A percentile compares a stretch with the other conserved stretches of the same genome.
phyloP scores from a whole-genome alignment of 2,888 invertebrate species.

The Sepioteuthis lessoniana region DNA sequence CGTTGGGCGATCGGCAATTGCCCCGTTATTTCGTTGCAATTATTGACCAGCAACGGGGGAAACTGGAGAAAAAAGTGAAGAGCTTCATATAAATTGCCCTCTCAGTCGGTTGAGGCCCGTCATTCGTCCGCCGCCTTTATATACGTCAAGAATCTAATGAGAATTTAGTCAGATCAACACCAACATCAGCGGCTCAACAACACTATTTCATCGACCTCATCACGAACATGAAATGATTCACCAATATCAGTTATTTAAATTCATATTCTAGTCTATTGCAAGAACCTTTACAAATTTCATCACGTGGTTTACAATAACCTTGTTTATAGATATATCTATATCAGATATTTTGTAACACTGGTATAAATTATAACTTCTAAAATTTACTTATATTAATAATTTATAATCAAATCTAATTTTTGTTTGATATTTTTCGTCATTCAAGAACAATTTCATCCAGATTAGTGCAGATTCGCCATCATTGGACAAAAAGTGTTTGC shows the following conservation, averaged over 20 bases:
- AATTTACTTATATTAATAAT: background rate
- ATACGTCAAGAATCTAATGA: slow-evolving; percentile 18
- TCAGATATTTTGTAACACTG: background rate
- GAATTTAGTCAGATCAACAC: slow-evolving; percentile 33
- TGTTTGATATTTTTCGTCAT: background rate
- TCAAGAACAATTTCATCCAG: background rate
- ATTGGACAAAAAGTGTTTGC: no score
- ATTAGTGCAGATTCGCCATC: background rate
- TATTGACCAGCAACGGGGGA: slow-evolving; percentile 39
- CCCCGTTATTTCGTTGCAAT: background rate
- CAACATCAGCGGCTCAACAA: background rate
- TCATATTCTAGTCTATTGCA: background rate
- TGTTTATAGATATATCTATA: background rate
- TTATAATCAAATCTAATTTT: background rate
- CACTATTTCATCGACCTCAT: background rate
- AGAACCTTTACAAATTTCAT: background rate
- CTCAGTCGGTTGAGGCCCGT: background rate
- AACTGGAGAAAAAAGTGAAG: background rate
- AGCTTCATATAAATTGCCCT: background rate
- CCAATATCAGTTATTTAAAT: background rate
- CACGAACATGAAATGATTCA: background rate
- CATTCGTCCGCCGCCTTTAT: background rate
- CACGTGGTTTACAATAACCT: background rate
- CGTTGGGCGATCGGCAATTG: background rate
- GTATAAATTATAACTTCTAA: background rate